A percentile compares a stretch with the other conserved stretches of the same genome.
Conservation (phyloP, 2,888 invertebrate genomes). For the Chrysodeixis includens region DNA sequence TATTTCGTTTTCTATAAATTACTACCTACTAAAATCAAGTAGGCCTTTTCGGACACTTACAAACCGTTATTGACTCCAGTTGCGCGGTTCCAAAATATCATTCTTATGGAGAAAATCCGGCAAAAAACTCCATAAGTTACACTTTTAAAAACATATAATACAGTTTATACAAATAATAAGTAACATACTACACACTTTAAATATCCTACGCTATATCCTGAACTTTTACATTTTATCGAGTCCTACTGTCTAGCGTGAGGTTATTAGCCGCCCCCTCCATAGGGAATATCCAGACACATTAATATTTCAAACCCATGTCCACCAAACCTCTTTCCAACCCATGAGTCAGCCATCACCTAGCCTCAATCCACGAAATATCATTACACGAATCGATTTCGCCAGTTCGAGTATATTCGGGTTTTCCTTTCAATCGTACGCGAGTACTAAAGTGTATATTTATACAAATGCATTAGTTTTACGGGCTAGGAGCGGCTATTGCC, state of each 20-base stretch:
- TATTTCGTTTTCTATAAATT: too few relatives aligned
- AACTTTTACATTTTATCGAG: too few relatives aligned
- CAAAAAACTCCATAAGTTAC: too few relatives aligned
- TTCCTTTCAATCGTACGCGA: conserved; percentile 5
- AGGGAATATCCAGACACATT: background rate
- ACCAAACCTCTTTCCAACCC: background rate
- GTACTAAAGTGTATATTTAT: conserved; percentile 29
- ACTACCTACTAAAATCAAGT: too few relatives aligned
- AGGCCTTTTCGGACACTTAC: too few relatives aligned
- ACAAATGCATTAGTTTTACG: conserved; percentile 33
- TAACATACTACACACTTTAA: too few relatives aligned
- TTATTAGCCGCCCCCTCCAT: background rate
- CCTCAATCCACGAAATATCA: conserved; percentile 1
- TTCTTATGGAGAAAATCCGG: too few relatives aligned
- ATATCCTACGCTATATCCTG: too few relatives aligned
- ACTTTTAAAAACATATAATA: too few relatives aligned
- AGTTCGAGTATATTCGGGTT: background rate
- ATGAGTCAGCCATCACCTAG: background rate
- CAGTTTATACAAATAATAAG: too few relatives aligned
- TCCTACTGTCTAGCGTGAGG: background rate
- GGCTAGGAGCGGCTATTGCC: conserved; percentile 6
- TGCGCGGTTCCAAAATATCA: too few relatives aligned
- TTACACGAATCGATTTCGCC: background rate
- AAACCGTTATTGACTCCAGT: too few relatives aligned
- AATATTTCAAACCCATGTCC: background rate